Evolutionary conservation across 2,113 vertebrate species (phyloP), one percentile per base, ranked within the genome.

Genomic region (Mus pahari): DNA sequence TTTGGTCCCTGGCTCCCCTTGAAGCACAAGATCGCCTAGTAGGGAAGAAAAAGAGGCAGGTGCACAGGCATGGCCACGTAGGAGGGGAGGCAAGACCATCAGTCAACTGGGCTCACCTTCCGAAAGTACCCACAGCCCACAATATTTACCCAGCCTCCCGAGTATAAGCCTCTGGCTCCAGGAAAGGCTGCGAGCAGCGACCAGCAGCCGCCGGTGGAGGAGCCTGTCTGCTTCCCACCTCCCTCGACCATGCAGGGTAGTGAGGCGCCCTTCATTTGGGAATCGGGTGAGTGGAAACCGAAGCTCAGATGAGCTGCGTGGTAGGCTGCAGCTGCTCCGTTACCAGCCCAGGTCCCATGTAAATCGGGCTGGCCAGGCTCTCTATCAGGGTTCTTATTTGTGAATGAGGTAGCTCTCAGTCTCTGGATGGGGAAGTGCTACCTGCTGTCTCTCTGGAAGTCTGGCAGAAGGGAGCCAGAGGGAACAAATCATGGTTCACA

Each of bases 171-270:
- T 9, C 10, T 86, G 62, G 42, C 83, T 64, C 14, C 58, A 62
- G 39, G 39, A 64, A 19, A 33, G 39, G 26, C 39, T 68, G 42
- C 3, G 0, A 9, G 26, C 14, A 4, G 64, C 4, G 4, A 13
- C 60, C 22, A 62, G 81, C 12, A 7, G n/a, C 26, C 26, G 19
- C 26, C 24, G 17, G 8, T 50, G 14, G 16, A 68, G 62, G 16
- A 3, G 6, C 26, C 66, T 45, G 10, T 36, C 28, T 31, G 39
- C 62, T 7, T 1, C 1, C 70, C 53, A 3, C 26, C 7, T n/a
- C 53, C 87, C 0, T 19, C 1, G 22, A 12, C 0, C 6, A 19
- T 36, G 28, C 11, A 14, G 45, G 1, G 31, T 14, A 26, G 2
- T 7, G 5, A 36, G 8, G 50, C 0, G 5, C 3, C 53, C 68